Percentiles rank a stretch among this genome's conserved stretches.
These are phyloP conservation scores for Dicyrtomina minuta DNA, from an alignment of 2,888 invertebrate genomes.

Conservation along the genomic window DNA sequence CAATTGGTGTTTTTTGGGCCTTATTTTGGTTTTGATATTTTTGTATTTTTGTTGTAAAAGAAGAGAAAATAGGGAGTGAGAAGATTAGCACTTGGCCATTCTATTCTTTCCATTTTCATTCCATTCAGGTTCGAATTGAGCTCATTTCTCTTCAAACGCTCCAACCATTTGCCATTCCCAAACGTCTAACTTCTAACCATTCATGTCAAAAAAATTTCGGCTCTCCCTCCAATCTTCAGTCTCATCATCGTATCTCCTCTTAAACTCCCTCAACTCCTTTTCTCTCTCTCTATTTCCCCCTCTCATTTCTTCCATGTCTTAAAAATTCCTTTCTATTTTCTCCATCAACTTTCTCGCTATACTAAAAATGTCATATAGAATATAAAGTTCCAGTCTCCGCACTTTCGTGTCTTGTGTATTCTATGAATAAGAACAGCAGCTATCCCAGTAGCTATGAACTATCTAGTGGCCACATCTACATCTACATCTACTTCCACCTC, in stretches of 20 bases:
- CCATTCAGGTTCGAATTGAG: neutral
- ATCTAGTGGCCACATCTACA: too few species aligned
- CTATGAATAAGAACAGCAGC: too few species aligned
- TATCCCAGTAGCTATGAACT: too few species aligned
- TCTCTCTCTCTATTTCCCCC: neutral
- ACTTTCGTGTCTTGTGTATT: too few species aligned
- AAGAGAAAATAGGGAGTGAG: neutral
- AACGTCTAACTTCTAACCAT: slow-evolving; percentile 1
- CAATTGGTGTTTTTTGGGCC: neutral
- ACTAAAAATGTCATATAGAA: too few species aligned
- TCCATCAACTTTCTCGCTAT: too few species aligned
- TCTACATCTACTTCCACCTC: too few species aligned
- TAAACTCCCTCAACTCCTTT: too few species aligned
- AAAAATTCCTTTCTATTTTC: neutral
- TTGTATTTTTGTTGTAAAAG: neutral
- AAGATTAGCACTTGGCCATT: neutral
- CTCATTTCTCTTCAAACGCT: neutral
- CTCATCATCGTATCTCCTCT: too few species aligned
- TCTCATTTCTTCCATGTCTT: neutral
- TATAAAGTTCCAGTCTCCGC: too few species aligned
- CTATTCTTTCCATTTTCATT: too few species aligned
- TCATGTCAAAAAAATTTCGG: slow-evolving; percentile 6
- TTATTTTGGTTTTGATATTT: neutral
- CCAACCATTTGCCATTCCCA: slow-evolving; percentile 6
- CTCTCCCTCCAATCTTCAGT: too few species aligned